These are phyloP conservation scores for Phrynosoma platyrhinos DNA, from an alignment of 2,113 vertebrate genomes.

Conservation along the genomic window DNA sequence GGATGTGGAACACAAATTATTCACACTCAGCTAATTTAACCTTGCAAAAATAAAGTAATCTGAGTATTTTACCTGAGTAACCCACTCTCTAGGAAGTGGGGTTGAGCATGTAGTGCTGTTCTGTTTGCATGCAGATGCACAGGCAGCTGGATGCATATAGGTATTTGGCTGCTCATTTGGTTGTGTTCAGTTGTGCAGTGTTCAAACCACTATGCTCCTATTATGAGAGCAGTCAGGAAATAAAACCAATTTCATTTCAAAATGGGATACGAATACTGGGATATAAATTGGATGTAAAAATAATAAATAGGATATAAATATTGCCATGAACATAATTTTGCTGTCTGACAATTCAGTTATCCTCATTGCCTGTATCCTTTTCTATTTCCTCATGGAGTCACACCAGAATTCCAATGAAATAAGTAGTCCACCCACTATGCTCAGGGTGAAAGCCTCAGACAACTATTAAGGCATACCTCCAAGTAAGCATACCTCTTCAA, in stretches of 20 bases:
- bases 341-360: neutral
- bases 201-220: too few species aligned
- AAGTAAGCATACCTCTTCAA: neutral
- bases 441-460: neutral
- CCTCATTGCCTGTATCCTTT: neutral
- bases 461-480: neutral
- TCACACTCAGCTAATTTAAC: neutral
- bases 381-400: neutral
- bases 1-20: constrained; percentile 8
- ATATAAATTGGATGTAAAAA: too few species aligned
- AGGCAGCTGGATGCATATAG: neutral
- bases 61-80: neutral
- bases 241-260: too few species aligned
- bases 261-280: too few species aligned
- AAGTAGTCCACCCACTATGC: neutral
- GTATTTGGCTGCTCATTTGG: neutral
- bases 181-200: neutral
- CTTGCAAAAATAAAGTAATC: neutral
- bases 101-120: too few species aligned
- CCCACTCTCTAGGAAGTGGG: neutral
- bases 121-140: neutral
- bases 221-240: too few species aligned
- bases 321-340: too few species aligned
- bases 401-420: too few species aligned
- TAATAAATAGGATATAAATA: too few species aligned